Evolutionary conservation across 1,140 invertebrate species (phyloP), one percentile per base, ranked within the genome.

Genomic region (Orchesella cincta): DNA sequence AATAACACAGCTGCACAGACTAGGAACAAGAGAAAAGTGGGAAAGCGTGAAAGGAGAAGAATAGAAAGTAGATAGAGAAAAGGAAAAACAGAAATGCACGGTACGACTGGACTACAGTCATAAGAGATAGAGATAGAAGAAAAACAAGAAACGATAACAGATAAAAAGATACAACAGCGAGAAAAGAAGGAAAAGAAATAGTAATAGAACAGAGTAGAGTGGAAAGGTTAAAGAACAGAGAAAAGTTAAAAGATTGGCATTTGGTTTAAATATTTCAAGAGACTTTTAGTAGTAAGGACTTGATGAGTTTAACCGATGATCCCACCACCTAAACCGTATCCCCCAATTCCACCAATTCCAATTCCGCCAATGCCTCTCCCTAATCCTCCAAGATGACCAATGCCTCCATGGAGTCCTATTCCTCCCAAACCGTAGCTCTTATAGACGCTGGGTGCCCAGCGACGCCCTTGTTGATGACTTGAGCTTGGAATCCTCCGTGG

Each of bases 371-470:
- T 18, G 18, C 39, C n/a, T n/a, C n/a, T n/a, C n/a, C n/a, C n/a
- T n/a, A n/a, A n/a, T n/a, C n/a, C 39, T 46, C 39, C 39, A 46
- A 46, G 39, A 46, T 57, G 23, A 23, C 54, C 54, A 23, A 57
- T 5, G 14, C 54, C 54, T 57, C 54, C 54, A 57, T 18, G 54
- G 18, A 8, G 39, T 18, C 54, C 54, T 12, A 57, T 23, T 8
- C 54, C 54, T 57, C 54, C 54, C 3, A 35, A 23, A 46, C 62
- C 51, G 29, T 23, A 16, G 34, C 31, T 26, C 2, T 73, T n/a
- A 18, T 74, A 14, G 0, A 74, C 57, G 62, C 62, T n/a, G 77
- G 77, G 51, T 54, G 72, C n/a, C 23, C 71, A 36, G 70, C 74
- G 28, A 73, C 14, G 31, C 36, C 39, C 39, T 70, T 36, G 33